Conservation (phyloP, 2,797 vertebrate genomes). For the Tinamus major region DNA sequence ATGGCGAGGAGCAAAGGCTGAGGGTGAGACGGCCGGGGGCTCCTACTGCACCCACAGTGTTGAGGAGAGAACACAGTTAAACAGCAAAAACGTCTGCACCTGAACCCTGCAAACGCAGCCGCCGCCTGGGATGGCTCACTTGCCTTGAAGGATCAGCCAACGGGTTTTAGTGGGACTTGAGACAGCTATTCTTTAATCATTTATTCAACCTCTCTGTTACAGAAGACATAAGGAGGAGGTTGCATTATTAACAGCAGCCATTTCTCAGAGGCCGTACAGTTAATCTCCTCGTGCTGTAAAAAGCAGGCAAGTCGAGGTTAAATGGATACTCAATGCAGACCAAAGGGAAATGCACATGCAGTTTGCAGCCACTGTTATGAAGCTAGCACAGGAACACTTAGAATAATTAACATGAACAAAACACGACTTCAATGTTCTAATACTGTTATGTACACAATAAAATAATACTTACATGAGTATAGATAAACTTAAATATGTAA, state of each 20-base stretch:
- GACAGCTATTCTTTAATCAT: background rate
- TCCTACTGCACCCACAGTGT: background rate
- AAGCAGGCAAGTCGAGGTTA: slow-evolving; percentile 42
- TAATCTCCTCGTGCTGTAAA: slow-evolving; percentile 51
- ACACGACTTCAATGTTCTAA: slow-evolving; percentile 76
- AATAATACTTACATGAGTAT: slow-evolving; percentile 81
- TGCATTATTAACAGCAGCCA: background rate
- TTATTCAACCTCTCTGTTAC: background rate
- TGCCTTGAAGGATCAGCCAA: background rate
- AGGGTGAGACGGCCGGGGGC: slow-evolving; percentile 6
- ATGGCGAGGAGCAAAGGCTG: slow-evolving; percentile 45
- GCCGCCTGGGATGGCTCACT: background rate
- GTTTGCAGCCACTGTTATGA: slow-evolving; percentile 28
- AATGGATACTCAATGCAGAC: slow-evolving; percentile 8
- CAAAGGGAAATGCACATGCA: background rate
- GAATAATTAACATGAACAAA: slow-evolving; percentile 62
- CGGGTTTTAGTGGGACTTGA: background rate
- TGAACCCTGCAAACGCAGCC: background rate
- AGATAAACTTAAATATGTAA: slow-evolving; percentile 79
- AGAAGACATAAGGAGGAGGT: background rate
- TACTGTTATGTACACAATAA: slow-evolving; percentile 87
- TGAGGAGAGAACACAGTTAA: background rate
- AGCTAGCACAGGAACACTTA: slow-evolving; percentile 23
- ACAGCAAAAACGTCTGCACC: background rate
- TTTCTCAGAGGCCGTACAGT: slow-evolving; percentile 14